Conservation (phyloP, 2,113 vertebrate genomes). For the Caranx ignobilis region DNA sequence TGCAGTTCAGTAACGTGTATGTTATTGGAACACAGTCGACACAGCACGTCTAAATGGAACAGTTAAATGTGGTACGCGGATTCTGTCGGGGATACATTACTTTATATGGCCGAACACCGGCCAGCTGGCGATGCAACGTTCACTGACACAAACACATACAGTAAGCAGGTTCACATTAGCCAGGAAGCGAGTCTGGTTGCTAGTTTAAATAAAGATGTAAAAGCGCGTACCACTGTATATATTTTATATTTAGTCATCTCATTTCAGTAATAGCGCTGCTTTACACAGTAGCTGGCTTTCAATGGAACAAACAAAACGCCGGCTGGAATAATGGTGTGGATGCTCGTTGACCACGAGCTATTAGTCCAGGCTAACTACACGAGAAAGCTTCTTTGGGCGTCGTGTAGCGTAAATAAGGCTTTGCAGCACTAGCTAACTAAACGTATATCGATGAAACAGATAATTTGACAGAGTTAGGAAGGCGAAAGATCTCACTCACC, state of each 20-base stretch:
- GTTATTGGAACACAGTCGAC: background rate
- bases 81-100: background rate
- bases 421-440: fast-evolving
- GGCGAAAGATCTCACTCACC: conserved; percentile 71
- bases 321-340: conserved; percentile 12
- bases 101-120: conserved; percentile 19
- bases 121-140: conserved; percentile 37
- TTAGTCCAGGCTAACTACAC: background rate
- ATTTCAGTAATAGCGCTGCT: background rate
- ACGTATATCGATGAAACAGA: fast-evolving
- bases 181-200: no score
- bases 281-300: background rate
- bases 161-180: conserved; percentile 21
- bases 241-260: no score
- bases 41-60: no score
- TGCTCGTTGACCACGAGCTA: background rate
- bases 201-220: background rate
- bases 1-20: background rate
- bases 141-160: conserved; percentile 26
- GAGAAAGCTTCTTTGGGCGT: fast-evolving
- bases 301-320: conserved; percentile 28
- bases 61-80: background rate
- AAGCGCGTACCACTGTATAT: fast-evolving
- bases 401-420: background rate
- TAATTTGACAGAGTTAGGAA: conserved; percentile 3